Percentiles rank a stretch among this genome's conserved stretches.
Evolutionary conservation across 2,797 vertebrate genomes (phyloP).

Genomic region (Brachyalestes nurse): DNA sequence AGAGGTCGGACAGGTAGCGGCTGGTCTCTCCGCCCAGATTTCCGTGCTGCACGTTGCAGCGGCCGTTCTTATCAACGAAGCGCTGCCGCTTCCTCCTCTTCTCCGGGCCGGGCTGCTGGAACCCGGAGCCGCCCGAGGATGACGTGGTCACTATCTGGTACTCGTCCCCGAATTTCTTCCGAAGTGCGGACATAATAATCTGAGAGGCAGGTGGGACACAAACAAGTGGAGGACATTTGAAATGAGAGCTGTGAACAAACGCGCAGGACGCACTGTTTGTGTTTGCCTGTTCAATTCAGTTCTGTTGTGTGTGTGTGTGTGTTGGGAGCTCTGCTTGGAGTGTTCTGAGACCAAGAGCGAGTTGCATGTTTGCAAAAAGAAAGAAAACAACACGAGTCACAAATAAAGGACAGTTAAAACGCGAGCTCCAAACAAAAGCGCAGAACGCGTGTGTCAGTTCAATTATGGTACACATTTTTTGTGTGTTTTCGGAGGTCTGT

Average conservation of each 20-base stretch:
- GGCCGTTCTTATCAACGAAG: constrained; percentile 98
- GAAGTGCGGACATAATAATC: constrained; percentile 96
- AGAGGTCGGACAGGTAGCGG: constrained; percentile 96
- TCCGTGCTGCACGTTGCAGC: constrained; percentile 98
- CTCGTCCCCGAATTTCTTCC: constrained; percentile 99
- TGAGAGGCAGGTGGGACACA: constrained; percentile 1
- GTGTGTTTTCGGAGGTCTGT: no score
- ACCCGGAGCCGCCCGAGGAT: constrained; percentile 91
- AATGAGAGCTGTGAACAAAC: constrained; percentile 50
- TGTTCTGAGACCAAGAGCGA: not conserved
- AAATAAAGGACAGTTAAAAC: constrained; percentile 62
- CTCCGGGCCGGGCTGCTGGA: constrained; percentile 85
- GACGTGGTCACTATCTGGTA: constrained; percentile 97
- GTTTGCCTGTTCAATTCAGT: no score
- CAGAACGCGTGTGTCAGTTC: no score
- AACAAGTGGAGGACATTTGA: constrained; percentile 58
- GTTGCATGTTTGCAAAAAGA: constrained; percentile 7
- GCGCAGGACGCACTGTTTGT: not conserved
- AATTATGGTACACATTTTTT: no score
- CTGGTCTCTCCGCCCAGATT: constrained; percentile 96
- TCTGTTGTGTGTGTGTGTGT: no score
- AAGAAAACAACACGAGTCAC: constrained; percentile 25
- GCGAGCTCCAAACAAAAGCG: constrained; percentile 39
- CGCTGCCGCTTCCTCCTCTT: constrained; percentile 91
- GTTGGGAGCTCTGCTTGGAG: no score